phyloP scores from a whole-genome alignment of 1,140 invertebrate species.

The Drosophila sechellia region DNA sequence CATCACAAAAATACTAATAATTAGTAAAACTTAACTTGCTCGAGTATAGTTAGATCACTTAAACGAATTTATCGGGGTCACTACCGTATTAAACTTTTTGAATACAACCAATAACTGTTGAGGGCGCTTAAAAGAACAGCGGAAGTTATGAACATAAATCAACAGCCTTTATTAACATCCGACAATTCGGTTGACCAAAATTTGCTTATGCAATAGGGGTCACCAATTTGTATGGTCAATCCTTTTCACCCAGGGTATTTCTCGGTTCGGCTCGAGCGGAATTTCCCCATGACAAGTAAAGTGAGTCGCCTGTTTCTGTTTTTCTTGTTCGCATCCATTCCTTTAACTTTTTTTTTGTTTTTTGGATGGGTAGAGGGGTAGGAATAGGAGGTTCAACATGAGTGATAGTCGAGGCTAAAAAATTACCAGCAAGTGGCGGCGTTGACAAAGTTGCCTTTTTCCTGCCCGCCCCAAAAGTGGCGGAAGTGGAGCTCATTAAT shows the following conservation, averaged over 20 bases:
- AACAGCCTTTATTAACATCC: too few species aligned
- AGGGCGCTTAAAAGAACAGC: too few species aligned
- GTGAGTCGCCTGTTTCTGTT: slow-evolving; percentile 26
- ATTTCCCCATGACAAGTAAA: slow-evolving; percentile 17
- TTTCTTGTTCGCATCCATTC: slow-evolving; percentile 8
- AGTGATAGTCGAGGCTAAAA: slow-evolving; percentile 55
- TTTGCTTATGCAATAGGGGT: too few species aligned
- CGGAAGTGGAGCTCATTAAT: slow-evolving; percentile 58
- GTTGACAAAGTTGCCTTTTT: slow-evolving; percentile 60
- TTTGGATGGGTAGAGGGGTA: too few species aligned
- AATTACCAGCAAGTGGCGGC: slow-evolving; percentile 54
- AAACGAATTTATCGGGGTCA: too few species aligned
- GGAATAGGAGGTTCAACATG: slow-evolving; percentile 14
- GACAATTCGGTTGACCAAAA: too few species aligned
- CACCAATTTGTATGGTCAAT: background rate
- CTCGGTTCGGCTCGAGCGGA: background rate
- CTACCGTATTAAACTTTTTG: too few species aligned
- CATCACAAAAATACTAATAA: too few species aligned
- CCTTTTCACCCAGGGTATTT: background rate
- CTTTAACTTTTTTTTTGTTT: background rate
- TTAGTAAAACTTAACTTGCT: too few species aligned
- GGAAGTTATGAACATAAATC: too few species aligned
- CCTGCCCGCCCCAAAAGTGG: slow-evolving; percentile 4
- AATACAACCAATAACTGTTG: too few species aligned
- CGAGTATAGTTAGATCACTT: too few species aligned